Base-by-base conservation (phyloP, 2,113 vertebrate genomes). In the Lathamus discolor region DNA sequence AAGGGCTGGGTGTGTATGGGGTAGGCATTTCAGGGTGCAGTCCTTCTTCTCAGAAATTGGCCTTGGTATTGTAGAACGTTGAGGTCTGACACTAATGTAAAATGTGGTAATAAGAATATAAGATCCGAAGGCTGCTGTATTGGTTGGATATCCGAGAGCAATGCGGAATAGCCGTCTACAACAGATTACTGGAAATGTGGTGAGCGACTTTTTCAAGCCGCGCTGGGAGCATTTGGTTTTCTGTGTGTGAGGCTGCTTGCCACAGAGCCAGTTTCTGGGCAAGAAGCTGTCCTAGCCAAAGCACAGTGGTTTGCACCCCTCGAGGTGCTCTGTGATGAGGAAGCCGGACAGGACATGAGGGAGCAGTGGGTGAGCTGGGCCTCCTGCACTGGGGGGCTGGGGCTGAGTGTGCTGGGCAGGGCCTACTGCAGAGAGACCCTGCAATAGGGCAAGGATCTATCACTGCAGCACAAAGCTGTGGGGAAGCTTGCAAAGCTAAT, bases 251-350 rank as follows among this genome's bases (percentile, higher is more conserved):
- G 83, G 37, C 66, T 0, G 1, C 76, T 70, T 48, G 22, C 72
- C 23, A 7, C 0, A 0, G 25, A 64, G 61, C 68, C 31, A 2
- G 33, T 46, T 0, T 0, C 29, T 15, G 33, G 33, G 33, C 35
- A 70, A 14, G 64, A 68, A 64, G 20, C 33, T 48, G 7, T 43
- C 9, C 25, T 33, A 37, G n/a, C 51, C 3, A 0, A 79, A 55
- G 17, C 4, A 2, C 0, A 0, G 18, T 29, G 39, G 3, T 54
- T 43, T 7, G 1, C 9, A 27, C 9, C n/a, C 51, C 10, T 68
- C 0, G 0, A 3, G 9, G 3, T 12, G 46, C 31, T 67, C 11
- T 1, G 3, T 2, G 6, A 15, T 24, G 6, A 9, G 14, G 13
- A 62, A 15, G 46, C 7, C 8, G 31, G 20, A 44, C 17, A 13